Evolutionary conservation across 2,113 vertebrate genomes (phyloP).

Genomic region (Entelurus aequoreus): DNA sequence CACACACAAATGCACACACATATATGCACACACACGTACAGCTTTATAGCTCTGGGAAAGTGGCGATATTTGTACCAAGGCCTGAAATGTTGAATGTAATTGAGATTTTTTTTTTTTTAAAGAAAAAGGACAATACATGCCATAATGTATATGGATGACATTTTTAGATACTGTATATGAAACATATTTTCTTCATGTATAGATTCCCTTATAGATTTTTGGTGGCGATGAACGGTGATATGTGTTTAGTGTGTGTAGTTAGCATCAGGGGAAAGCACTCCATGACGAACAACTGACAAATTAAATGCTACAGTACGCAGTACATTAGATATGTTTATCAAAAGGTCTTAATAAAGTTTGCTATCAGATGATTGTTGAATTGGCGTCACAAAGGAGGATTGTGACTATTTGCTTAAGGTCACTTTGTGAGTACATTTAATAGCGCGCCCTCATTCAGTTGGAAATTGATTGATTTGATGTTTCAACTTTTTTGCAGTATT

Average conservation of each 20-base stretch:
- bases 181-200: conserved; percentile 63
- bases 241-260: conserved; percentile 60
- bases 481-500: too few relatives aligned
- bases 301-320: conserved; percentile 17
- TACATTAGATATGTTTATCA: conserved; percentile 22
- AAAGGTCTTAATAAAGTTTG: conserved; percentile 47
- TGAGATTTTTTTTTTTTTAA: conserved; percentile 66
- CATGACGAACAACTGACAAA: conserved; percentile 29
- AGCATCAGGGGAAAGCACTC: conserved; percentile 42
- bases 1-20: conserved; percentile 22
- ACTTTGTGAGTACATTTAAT: conserved; percentile 13
- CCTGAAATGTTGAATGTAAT: conserved; percentile 86
- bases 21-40: conserved; percentile 22
- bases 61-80: conserved; percentile 74
- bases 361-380: conserved; percentile 22
- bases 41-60: conserved; percentile 57
- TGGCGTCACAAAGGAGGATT: conserved; percentile 16
- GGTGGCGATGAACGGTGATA: conserved; percentile 63
- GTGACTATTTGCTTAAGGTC: conserved; percentile 22
- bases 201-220: conserved; percentile 66
- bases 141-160: conserved; percentile 60
- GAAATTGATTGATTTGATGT: too few relatives aligned
- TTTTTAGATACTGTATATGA: conserved; percentile 66
- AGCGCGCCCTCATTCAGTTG: background rate
- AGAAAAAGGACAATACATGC: conserved; percentile 56